Evolutionary conservation across 2,113 vertebrate species (phyloP).

Genomic region (Nerophis lumbriciformis): DNA sequence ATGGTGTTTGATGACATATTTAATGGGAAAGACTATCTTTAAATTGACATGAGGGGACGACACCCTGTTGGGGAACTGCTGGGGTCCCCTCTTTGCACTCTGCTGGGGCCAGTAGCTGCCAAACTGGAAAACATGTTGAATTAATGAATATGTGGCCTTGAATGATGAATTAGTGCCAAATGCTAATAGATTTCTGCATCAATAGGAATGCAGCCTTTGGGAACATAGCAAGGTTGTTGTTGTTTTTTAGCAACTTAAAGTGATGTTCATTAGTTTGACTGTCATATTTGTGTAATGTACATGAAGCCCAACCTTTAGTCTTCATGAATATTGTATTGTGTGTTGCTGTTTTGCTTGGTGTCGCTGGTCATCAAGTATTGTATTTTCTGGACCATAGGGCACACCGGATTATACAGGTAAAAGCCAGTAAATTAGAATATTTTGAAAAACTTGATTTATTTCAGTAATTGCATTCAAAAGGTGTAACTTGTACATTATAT

Average conservation of each 20-base stretch:
- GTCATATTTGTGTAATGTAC: no score
- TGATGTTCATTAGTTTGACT: no score
- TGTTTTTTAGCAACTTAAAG: no score
- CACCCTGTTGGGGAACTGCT: neutral
- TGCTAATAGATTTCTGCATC: constrained; percentile 31
- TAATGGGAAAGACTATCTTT: constrained; percentile 1
- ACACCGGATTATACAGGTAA: no score
- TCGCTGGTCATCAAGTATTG: no score
- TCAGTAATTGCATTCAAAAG: no score
- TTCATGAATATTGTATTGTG: constrained; percentile 40
- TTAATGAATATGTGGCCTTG: constrained; percentile 1
- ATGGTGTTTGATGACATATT: constrained; percentile 14
- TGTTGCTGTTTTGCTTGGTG: constrained; percentile 42
- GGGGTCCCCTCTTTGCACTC: constrained; percentile 13
- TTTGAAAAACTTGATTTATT: no score
- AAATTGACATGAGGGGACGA: neutral
- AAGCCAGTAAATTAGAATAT: no score
- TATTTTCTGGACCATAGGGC: no score
- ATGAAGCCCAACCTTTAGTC: constrained; percentile 14
- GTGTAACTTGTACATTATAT: no score
- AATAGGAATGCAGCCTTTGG: constrained; percentile 18
- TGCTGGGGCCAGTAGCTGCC: constrained; percentile 5
- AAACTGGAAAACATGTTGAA: constrained; percentile 4
- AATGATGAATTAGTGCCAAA: constrained; percentile 43
- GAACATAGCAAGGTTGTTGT: constrained; percentile 9